These are phyloP conservation scores for Larimichthys polyactis DNA, from an alignment of 2,113 vertebrate genomes.

Conservation along the genomic window DNA sequence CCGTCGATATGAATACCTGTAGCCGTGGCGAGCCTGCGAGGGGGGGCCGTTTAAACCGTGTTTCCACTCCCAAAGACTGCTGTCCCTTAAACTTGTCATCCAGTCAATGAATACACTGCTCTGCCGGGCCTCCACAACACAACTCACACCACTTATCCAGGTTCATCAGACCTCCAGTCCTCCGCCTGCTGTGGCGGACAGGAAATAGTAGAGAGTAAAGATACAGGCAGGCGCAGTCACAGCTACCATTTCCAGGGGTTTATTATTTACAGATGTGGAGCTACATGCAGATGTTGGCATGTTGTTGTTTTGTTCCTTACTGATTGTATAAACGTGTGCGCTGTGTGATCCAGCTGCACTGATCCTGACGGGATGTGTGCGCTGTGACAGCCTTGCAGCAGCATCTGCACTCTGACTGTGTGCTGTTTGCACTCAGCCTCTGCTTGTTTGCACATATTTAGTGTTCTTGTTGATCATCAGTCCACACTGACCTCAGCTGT, in stretches of 20 bases:
- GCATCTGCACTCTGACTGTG: not conserved
- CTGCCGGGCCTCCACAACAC: too few species aligned
- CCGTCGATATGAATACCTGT: not conserved
- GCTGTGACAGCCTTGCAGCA: not conserved
- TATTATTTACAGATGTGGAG: slow-evolving; percentile 75
- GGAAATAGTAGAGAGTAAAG: slow-evolving; percentile 8
- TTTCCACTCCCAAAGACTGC: not conserved
- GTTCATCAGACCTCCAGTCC: not conserved
- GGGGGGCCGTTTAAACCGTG: not conserved
- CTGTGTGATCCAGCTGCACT: not conserved
- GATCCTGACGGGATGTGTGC: not conserved
- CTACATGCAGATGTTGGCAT: slow-evolving; percentile 29
- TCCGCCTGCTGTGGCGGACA: not conserved
- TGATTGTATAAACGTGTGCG: not conserved
- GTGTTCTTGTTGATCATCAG: not conserved
- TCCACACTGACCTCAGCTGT: not conserved
- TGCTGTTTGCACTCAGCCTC: not conserved
- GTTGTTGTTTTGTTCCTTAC: slow-evolving; percentile 51
- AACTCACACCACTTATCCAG: not conserved
- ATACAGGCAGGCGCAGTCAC: slow-evolving; percentile 21
- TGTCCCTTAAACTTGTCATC: not conserved
- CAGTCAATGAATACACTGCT: not conserved
- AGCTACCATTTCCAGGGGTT: slow-evolving; percentile 54
- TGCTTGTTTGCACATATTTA: not conserved
- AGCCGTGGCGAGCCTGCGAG: not conserved